phyloP scores from a whole-genome alignment of 2,113 vertebrate genomes.

The Coregonus clupeaformis region DNA sequence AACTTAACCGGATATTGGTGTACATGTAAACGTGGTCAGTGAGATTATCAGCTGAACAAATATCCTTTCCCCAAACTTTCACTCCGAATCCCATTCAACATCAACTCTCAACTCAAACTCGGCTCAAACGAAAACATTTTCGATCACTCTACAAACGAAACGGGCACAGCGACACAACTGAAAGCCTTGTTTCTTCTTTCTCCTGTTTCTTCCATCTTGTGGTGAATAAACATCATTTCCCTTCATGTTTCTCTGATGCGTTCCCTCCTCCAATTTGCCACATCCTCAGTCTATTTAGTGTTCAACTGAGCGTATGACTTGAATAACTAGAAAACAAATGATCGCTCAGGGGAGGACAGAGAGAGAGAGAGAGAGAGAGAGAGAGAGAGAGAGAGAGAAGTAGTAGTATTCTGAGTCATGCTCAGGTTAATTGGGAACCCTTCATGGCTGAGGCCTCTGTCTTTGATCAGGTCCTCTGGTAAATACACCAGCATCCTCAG shows the following conservation, averaged over 20 bases:
- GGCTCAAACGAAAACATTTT: too few relatives aligned
- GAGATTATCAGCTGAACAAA: too few relatives aligned
- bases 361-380: neutral
- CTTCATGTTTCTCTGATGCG: neutral
- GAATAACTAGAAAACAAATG: conserved; percentile 1
- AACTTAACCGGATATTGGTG: too few relatives aligned
- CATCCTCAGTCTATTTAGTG: conserved; percentile 12
- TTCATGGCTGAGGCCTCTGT: neutral
- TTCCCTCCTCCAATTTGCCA: conserved; percentile 5
- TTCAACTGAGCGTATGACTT: conserved; percentile 9
- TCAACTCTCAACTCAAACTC: neutral
- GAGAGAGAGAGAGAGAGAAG: neutral
- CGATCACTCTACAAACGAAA: too few relatives aligned
- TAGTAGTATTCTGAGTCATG: neutral
- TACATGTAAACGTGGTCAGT: too few relatives aligned
- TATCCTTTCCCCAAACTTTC: too few relatives aligned
- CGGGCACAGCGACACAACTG: too few relatives aligned
- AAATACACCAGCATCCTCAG: neutral
- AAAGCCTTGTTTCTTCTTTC: neutral
- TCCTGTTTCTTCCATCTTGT: neutral
- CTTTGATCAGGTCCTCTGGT: neutral
- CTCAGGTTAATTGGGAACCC: neutral
- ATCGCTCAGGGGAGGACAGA: neutral
- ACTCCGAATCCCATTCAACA: neutral
- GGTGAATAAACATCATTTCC: neutral